Base-by-base conservation (phyloP, 2,113 vertebrate genomes). In the Datnioides undecimradiatus region DNA sequence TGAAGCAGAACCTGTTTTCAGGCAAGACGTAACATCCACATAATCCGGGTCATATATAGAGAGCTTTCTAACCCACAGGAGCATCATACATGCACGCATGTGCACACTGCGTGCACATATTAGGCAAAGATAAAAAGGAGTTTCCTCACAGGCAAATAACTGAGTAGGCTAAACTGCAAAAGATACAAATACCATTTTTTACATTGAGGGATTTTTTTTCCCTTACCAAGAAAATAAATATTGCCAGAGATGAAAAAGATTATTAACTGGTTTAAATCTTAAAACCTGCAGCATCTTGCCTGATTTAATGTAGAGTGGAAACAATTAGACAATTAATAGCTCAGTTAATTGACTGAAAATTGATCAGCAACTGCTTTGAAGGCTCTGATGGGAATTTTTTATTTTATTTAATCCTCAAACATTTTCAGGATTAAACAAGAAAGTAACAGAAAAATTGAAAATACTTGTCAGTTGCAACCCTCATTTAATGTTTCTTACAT, bases 1-100 rank as follows among this genome's bases (percentile, higher is more conserved):
- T 87, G 81, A 90, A 89, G 86, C 89, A 86, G 70, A 93, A 88
- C 80, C 82, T 80, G 82, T 89, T 90, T 79, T 85, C 88, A 71
- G 73, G 82, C 83, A 82, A 83, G 66, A 81, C 5, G 51, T 51
- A 74, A 71, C 80, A 83, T 87, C 79, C 84, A 62, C 74, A 73
- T 82, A 77, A 87, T 90, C 76, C 85, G 84, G 87, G 89, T 93
- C 88, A 92, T 60, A 72, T 71, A 84, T 8, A 68, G 54, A 82
- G 52, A 66, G 57, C 66, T 65, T 57, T 63, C 60, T 33, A 75
- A 82, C 73, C 79, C 86, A 84, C 49, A 38, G 54, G 65, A 73
- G 58, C 57, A 60, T 34, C 79, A 81, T 33, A 38, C 64, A 74
- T 64, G 46, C 78, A 82, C 73, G 54, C 75, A 77, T 76, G 40